Evolutionary conservation across 1,140 invertebrate species (phyloP).

Genomic region (Gryllus bimaculatus): DNA sequence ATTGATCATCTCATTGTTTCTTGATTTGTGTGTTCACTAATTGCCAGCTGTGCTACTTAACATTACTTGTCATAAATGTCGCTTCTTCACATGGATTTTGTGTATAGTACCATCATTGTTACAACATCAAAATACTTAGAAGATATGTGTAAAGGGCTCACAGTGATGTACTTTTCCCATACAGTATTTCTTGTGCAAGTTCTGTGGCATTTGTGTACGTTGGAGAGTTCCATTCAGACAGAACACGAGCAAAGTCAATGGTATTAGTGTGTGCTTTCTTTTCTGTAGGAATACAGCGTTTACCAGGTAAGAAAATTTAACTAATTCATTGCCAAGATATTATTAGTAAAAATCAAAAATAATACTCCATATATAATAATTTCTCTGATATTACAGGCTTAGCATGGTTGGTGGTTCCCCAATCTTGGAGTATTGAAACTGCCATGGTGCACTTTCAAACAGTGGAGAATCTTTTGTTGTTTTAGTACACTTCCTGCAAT

Average conservation of each 20-base stretch:
- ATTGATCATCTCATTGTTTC: not conserved
- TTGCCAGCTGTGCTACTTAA: not conserved
- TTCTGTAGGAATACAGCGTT: not conserved
- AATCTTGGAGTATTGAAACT: constrained; percentile 8
- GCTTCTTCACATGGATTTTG: not conserved
- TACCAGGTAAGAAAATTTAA: not conserved
- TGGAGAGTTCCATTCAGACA: not conserved
- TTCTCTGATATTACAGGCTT: constrained; percentile 10
- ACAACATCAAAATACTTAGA: not conserved
- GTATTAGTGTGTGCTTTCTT: not conserved
- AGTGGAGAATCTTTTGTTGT: constrained; percentile 20
- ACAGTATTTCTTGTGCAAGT: not conserved
- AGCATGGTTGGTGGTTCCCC: constrained; percentile 18
- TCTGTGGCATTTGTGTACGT: not conserved
- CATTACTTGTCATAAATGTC: not conserved
- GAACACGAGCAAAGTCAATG: not conserved
- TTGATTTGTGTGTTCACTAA: not conserved
- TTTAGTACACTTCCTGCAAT: constrained; percentile 13
- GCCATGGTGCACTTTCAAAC: constrained; percentile 15
- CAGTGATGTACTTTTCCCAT: not conserved
- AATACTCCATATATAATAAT: too few relatives aligned
- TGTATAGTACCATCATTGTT: not conserved
- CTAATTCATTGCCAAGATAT: too few relatives aligned
- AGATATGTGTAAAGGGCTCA: not conserved
- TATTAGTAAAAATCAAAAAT: too few relatives aligned